These are phyloP conservation scores for Martes martes DNA, from an alignment of 2,113 vertebrate species.

Conservation along the genomic window DNA sequence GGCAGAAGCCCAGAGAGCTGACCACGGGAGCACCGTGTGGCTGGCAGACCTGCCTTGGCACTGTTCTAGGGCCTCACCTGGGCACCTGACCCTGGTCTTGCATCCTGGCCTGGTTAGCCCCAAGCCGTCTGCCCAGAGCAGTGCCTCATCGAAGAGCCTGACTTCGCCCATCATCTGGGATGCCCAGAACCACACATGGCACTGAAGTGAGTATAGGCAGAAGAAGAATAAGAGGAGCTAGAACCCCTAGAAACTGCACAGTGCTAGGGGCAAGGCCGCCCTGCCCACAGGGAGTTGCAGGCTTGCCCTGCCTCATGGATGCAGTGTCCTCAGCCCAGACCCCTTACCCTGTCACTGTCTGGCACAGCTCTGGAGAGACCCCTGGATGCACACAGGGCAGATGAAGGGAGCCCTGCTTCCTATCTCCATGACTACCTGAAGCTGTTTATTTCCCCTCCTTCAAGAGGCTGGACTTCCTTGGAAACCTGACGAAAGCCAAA, in stretches of 20 bases:
- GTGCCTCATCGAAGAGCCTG: not conserved
- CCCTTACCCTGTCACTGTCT: not conserved
- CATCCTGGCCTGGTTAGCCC: not conserved
- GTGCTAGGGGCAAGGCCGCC: not conserved
- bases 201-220: not conserved
- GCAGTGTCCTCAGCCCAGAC: not conserved
- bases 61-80: not conserved
- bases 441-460: not conserved
- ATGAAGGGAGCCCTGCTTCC: not conserved
- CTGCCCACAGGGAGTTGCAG: no score
- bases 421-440: no score
- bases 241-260: not conserved
- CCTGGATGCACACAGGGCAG: not conserved
- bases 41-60: not conserved
- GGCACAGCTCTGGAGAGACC: not conserved
- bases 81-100: no score
- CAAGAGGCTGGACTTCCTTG: not conserved
- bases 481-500: not conserved
- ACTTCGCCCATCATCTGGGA: accelerated
- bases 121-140: not conserved
- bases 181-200: not conserved
- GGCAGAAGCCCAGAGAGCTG: not conserved
- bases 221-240: not conserved
- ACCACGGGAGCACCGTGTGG: not conserved
- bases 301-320: not conserved